Conservation (phyloP, 1,140 invertebrate species). For the Sweltsa coloradensis region DNA sequence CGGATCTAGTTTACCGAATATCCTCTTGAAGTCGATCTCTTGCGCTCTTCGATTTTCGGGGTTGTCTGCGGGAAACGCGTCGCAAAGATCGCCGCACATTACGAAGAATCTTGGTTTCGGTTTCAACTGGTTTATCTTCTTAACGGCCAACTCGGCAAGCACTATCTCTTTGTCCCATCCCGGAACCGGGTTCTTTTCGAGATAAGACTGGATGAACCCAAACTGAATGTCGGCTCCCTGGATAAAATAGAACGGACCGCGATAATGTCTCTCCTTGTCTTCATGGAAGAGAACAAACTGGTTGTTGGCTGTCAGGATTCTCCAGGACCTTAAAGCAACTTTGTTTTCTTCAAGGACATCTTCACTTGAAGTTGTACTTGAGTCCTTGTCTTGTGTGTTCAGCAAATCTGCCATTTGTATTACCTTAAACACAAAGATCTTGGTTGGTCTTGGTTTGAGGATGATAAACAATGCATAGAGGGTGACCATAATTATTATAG, state of each 20-base stretch:
- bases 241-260: conserved; percentile 31
- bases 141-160: conserved; percentile 27
- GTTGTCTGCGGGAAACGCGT: conserved; percentile 28
- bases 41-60: conserved; percentile 24
- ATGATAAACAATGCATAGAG: too few relatives aligned
- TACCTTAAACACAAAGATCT: too few relatives aligned
- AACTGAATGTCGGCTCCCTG: conserved; percentile 40
- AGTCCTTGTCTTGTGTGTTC: too few relatives aligned
- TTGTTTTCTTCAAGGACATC: too few relatives aligned
- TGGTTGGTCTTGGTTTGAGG: too few relatives aligned
- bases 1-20: conserved; percentile 31
- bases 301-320: too few relatives aligned
- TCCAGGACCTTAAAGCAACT: too few relatives aligned
- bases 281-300: too few relatives aligned
- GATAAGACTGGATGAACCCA: conserved; percentile 33
- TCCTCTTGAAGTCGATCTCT: conserved; percentile 31
- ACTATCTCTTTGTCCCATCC: conserved; percentile 38
- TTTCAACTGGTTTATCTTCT: conserved; percentile 32
- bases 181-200: conserved; percentile 24
- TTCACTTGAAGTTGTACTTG: too few relatives aligned
- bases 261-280: conserved; percentile 21
- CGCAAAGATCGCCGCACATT: conserved; percentile 41
- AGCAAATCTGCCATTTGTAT: too few relatives aligned
- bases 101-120: conserved; percentile 41
- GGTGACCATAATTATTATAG: too few relatives aligned